phyloP scores from a whole-genome alignment of 2,797 vertebrate species.

The Hoplostethus mediterraneus region DNA sequence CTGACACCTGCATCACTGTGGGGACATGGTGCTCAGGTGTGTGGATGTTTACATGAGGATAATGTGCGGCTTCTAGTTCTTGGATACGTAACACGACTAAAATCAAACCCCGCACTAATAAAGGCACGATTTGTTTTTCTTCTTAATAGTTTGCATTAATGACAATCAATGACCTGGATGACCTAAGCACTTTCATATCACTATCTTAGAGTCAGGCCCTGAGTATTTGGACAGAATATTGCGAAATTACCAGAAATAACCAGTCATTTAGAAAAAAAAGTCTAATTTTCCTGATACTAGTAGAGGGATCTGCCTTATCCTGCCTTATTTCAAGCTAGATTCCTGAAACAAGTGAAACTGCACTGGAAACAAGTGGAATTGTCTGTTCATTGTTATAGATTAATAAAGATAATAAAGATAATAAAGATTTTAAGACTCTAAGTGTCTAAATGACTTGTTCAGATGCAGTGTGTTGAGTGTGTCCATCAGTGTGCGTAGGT shows the following conservation, averaged over 20 bases:
- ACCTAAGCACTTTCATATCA: too few relatives aligned
- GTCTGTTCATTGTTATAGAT: too few relatives aligned
- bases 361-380: too few relatives aligned
- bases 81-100: neutral
- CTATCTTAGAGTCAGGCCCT: too few relatives aligned
- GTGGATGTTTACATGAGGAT: conserved; percentile 28
- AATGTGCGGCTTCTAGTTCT: conserved; percentile 18
- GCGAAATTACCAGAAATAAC: too few relatives aligned
- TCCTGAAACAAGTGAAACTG: too few relatives aligned
- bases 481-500: neutral
- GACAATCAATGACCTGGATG: neutral
- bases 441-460: neutral
- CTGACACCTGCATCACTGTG: conserved; percentile 21
- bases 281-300: too few relatives aligned
- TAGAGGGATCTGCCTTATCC: too few relatives aligned
- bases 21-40: neutral
- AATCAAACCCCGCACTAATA: neutral
- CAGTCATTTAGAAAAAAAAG: too few relatives aligned
- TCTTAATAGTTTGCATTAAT: neutral
- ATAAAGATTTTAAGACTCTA: neutral
- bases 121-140: neutral
- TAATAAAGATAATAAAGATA: too few relatives aligned
- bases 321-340: too few relatives aligned
- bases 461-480: conserved; percentile 1
- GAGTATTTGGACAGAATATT: too few relatives aligned